Base-by-base conservation (phyloP, 2,888 invertebrate species). In the Sinhomidia bicolor region DNA sequence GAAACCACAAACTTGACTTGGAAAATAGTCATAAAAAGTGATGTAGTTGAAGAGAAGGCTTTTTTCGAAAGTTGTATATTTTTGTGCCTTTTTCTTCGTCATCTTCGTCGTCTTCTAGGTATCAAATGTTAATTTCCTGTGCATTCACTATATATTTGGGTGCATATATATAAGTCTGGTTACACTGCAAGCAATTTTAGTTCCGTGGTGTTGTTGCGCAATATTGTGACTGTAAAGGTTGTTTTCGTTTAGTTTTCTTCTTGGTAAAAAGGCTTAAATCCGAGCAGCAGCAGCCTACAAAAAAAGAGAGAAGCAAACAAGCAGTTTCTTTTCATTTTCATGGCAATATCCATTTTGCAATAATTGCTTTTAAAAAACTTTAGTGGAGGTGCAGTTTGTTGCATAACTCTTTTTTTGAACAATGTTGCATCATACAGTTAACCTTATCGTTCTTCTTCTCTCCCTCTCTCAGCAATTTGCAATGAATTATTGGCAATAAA, bases 401-500 rank as follows among this genome's bases (percentile, higher is more conserved):
- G 54, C 78, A 78, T 54, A 54, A 78, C 78, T 71, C 44, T 44
- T 41, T 17, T 20, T 41, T 23, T 12, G 41, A 71, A 71, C 44
- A 71, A 71, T 71, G 44, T 44, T 41, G 41, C 71, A 51, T 20
- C 76, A 29, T 54, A 76, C 47, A 17, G 12, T 20, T 20, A 41
- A 32, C 26, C 41, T 36, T 17, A 12, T 10, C 44, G 14, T 29
- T 32, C 51, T 54, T 23, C 2, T 54, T 3, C 14, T 51, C n/a
- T 26, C 41, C 51, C 54, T 26, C 47, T 14, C 26, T 81, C 3
- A 9, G 81, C 47, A 81, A 81, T 81, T 81, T 65, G 81, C 65
- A 65, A 65, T 81, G 81, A 81, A 26, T 62, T 81, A 81, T 81
- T 81, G 62, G 81, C 62, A 62, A 62, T 81, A 81, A 81, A 81